phyloP scores from a whole-genome alignment of 2,113 vertebrate species.

The Sapayoa aenigma region DNA sequence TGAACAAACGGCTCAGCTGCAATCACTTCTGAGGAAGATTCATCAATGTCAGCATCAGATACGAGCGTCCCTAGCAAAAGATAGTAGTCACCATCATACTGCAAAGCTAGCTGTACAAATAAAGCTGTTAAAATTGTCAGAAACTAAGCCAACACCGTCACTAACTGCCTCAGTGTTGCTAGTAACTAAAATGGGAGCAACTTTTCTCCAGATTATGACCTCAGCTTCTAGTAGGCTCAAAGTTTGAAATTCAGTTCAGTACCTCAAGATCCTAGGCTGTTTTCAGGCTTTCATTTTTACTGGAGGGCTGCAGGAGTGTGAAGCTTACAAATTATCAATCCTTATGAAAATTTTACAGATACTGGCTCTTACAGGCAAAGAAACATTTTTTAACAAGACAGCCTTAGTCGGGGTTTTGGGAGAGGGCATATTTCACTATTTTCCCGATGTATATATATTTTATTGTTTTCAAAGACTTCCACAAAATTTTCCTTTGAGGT shows the following conservation, averaged over 20 bases:
- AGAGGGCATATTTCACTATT: background rate
- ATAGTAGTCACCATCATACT: conserved; percentile 25
- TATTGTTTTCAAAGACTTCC: background rate
- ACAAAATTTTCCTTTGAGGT: background rate
- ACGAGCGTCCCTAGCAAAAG: background rate
- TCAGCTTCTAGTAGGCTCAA: background rate
- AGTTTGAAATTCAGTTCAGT: background rate
- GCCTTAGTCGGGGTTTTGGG: background rate
- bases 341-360: background rate
- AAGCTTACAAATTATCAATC: background rate
- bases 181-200: conserved; percentile 5
- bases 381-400: background rate
- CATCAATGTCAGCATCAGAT: conserved; percentile 10
- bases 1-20: conserved; percentile 25
- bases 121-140: conserved; percentile 33
- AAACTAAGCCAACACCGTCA: background rate
- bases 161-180: background rate
- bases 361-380: background rate
- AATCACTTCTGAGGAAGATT: background rate
- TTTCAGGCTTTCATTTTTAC: background rate
- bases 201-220: background rate
- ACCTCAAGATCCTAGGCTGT: background rate
- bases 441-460: background rate
- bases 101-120: conserved; percentile 1
- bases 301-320: background rate